Percentiles rank a stretch among this genome's conserved stretches.
Conservation (phyloP, 2,797 vertebrate species). For the Lemur catta region DNA sequence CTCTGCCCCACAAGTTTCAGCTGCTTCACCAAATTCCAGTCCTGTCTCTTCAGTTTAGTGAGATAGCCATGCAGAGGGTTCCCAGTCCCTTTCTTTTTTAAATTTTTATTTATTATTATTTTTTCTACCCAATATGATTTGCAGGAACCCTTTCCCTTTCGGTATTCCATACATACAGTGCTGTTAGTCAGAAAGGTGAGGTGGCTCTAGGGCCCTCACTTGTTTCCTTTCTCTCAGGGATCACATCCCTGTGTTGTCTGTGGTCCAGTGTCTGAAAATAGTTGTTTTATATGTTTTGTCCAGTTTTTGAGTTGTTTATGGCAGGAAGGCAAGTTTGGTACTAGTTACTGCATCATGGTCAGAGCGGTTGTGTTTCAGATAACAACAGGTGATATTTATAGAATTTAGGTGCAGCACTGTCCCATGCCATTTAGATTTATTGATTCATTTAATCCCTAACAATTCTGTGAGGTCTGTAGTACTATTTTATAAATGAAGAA, state of each 20-base stretch:
- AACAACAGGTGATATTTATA: not conserved
- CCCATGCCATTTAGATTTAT: not conserved
- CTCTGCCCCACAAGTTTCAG: not conserved
- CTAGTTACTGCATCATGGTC: not conserved
- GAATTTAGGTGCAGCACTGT: not conserved
- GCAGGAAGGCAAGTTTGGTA: not conserved
- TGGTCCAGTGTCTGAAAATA: not conserved
- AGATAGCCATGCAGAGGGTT: not conserved
- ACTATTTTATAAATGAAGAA: not conserved
- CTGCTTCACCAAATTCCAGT: too few species aligned
- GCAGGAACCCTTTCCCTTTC: too few species aligned
- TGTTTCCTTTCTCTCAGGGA: not conserved
- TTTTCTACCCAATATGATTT: too few species aligned
- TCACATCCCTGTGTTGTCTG: not conserved
- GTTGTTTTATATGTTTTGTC: not conserved
- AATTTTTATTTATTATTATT: too few species aligned
- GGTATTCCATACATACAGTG: not conserved
- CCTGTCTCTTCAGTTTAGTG: not conserved
- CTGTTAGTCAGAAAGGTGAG: not conserved
- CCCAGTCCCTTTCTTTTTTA: too few species aligned
- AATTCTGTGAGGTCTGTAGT: not conserved
- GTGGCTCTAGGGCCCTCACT: not conserved
- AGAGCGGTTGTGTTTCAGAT: not conserved
- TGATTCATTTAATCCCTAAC: not conserved
- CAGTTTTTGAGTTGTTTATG: not conserved